phyloP scores from a whole-genome alignment of 2,888 invertebrate genomes.

The Bombylius discolor region DNA sequence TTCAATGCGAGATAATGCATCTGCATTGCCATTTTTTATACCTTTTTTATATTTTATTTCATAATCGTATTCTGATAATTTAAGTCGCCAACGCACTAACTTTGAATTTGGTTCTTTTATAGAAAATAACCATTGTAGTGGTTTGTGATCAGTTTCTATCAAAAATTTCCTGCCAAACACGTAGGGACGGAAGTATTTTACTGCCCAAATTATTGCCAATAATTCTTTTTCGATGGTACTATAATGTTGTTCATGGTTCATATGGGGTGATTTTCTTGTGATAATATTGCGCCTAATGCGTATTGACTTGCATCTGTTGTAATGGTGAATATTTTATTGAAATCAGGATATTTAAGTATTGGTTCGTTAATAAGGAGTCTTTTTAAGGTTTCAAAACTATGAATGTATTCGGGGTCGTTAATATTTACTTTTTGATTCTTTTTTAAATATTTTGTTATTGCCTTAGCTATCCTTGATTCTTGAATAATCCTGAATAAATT shows the following conservation, averaged over 20 bases:
- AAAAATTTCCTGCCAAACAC: neutral
- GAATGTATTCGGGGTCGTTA: neutral
- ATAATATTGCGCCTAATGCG: neutral
- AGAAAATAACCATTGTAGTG: conserved; percentile 8
- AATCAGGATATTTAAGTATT: neutral
- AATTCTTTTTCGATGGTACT: conserved; percentile 9
- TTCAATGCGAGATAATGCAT: conserved; percentile 8
- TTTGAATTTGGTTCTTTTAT: conserved; percentile 5
- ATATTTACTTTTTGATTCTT: neutral
- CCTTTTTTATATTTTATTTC: conserved; percentile 10
- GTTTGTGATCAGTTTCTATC: neutral
- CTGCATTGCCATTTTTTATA: conserved; percentile 9
- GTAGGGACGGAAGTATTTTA: conserved; percentile 5
- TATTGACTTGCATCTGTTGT: neutral
- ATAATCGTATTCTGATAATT: conserved; percentile 2
- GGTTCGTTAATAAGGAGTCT: conserved; percentile 11
- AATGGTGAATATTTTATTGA: neutral
- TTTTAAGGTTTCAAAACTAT: conserved; percentile 10
- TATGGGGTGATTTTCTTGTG: conserved; percentile 20
- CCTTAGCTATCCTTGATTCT: neutral
- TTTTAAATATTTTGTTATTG: neutral
- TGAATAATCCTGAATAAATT: conserved; percentile 2
- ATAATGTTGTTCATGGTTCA: conserved; percentile 18
- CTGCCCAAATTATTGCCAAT: conserved; percentile 3
- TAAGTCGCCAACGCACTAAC: conserved; percentile 10